Percentiles rank a stretch among this genome's conserved stretches.
phyloP scores from a whole-genome alignment of 2,888 invertebrate species.

The Machimus rusticus region DNA sequence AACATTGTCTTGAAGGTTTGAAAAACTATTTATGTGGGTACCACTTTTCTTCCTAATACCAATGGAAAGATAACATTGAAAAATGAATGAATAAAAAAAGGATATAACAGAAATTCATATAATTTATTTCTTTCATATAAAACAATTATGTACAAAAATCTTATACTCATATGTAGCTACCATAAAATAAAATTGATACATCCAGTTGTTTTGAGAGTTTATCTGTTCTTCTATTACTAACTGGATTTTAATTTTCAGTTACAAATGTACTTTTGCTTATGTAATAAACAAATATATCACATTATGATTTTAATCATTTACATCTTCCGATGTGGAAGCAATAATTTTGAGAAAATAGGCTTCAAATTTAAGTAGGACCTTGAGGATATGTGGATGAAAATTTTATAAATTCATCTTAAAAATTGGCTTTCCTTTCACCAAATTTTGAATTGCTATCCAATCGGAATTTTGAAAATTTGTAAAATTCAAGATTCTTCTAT shows the following conservation, averaged over 20 bases:
- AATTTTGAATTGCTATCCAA: background rate
- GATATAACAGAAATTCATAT: background rate
- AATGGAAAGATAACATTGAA: no score
- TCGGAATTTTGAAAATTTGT: background rate
- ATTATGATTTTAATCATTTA: background rate
- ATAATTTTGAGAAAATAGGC: background rate
- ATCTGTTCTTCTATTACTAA: background rate
- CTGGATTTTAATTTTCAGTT: background rate
- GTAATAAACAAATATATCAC: background rate
- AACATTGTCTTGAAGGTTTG: no score
- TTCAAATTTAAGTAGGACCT: background rate
- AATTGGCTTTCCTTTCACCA: background rate
- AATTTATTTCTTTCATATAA: background rate
- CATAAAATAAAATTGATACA: background rate
- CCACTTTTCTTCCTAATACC: no score
- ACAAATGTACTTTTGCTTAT: background rate
- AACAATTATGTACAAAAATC: background rate
- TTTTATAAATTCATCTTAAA: background rate
- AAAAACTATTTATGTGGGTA: no score
- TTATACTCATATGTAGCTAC: background rate
- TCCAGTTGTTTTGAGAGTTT: background rate
- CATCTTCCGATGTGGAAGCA: background rate
- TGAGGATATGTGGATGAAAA: background rate
- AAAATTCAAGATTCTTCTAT: background rate
- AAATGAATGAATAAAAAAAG: background rate